Conservation (phyloP, 2,797 vertebrate genomes). For the Echeneis naucrates region DNA sequence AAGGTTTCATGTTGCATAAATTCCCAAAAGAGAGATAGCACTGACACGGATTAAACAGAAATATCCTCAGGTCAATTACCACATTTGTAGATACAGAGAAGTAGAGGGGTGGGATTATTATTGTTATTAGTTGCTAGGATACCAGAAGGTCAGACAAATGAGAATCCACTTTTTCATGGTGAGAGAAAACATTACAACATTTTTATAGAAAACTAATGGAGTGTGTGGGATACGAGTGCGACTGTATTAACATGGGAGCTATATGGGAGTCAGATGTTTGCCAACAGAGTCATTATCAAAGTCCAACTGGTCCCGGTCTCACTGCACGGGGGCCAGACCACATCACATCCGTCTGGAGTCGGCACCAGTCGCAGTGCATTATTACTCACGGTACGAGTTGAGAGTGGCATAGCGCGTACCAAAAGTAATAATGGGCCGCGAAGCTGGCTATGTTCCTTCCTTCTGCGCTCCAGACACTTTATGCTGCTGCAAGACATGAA, state of each 20-base stretch:
- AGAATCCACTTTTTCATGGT: constrained; percentile 39
- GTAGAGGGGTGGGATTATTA: constrained; percentile 11
- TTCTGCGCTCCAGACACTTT: constrained; percentile 24
- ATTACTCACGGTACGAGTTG: constrained; percentile 99
- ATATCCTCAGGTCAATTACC: constrained; percentile 51
- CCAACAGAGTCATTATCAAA: constrained; percentile 50
- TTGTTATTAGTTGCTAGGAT: constrained; percentile 69
- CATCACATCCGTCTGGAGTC: constrained; percentile 66
- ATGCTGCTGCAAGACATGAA: constrained; percentile 38
- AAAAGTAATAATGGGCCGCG: constrained; percentile 99
- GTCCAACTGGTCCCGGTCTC: constrained; percentile 41
- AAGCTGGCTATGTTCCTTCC: constrained; percentile 81
- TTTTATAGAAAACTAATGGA: constrained; percentile 37
- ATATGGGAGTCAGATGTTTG: constrained; percentile 66
- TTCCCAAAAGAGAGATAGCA: constrained; percentile 43
- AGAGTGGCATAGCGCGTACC: constrained; percentile 99
- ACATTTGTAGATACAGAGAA: constrained; percentile 33
- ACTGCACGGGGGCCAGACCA: constrained; percentile 27
- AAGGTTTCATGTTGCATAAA: constrained; percentile 42
- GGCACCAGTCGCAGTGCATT: constrained; percentile 93
- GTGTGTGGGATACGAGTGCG: constrained; percentile 45
- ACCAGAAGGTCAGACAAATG: constrained; percentile 55
- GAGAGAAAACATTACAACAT: constrained; percentile 50
- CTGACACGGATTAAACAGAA: constrained; percentile 52
- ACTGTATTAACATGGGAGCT: constrained; percentile 51